Evolutionary conservation across 2,113 vertebrate genomes (phyloP).

Genomic region (Pelvicachromis taeniatus): DNA sequence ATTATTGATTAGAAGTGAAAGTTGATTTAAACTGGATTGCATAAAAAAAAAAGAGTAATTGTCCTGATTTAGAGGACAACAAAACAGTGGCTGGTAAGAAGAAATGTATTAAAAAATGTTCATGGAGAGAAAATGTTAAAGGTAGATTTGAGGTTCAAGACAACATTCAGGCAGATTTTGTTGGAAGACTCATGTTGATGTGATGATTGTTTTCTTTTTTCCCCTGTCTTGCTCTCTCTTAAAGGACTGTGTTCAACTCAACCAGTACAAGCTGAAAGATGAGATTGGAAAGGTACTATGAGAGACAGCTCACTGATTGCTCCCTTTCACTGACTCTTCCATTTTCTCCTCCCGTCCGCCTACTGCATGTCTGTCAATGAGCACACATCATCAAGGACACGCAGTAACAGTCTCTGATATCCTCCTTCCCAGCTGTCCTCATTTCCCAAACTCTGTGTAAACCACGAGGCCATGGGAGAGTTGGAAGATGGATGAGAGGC

Average conservation of each 20-base stretch:
- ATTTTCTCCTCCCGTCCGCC: conserved; percentile 13
- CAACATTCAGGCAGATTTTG: not conserved
- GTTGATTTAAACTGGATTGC: not conserved
- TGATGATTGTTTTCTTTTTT: not conserved
- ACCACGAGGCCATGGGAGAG: conserved; percentile 55
- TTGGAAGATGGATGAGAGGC: conserved; percentile 58
- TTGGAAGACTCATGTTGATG: not conserved
- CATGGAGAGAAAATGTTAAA: not conserved
- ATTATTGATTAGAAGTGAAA: not conserved
- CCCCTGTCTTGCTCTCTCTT: not conserved
- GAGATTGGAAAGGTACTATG: conserved; percentile 93
- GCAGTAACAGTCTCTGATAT: conserved; percentile 36
- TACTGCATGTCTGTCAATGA: conserved; percentile 42
- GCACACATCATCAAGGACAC: conserved; percentile 31
- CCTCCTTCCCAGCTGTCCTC: conserved; percentile 56
- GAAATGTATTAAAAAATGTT: not conserved
- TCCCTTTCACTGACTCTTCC: conserved; percentile 39
- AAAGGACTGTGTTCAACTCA: conserved; percentile 96
- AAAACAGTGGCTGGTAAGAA: not conserved
- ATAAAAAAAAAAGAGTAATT: not conserved
- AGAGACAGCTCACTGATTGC: conserved; percentile 36
- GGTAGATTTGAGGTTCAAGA: not conserved
- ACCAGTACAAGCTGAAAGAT: conserved; percentile 97
- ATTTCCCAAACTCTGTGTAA: conserved; percentile 60
- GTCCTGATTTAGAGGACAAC: not conserved